Conservation (phyloP, 2,888 invertebrate species). For the Drosophila buzzatii region DNA sequence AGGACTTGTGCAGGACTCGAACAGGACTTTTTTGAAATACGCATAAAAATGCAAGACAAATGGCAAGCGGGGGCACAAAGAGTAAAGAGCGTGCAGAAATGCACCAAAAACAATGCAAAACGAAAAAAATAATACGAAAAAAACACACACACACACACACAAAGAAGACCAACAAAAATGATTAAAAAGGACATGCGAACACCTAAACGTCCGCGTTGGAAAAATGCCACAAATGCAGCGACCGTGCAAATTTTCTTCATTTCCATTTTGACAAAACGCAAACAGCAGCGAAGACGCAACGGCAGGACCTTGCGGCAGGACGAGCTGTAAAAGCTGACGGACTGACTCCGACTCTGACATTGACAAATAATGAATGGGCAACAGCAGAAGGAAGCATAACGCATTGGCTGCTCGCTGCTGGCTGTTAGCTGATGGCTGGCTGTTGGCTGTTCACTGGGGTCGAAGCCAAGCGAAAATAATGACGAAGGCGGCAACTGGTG, state of each 20-base stretch:
- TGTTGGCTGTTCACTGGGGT: background rate
- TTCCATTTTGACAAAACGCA: constrained; percentile 83
- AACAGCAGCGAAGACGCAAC: constrained; percentile 60
- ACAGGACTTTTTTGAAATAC: constrained; percentile 77
- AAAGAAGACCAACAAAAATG: constrained; percentile 57
- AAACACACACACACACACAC: no score
- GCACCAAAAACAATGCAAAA: constrained; percentile 76
- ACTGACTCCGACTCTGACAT: constrained; percentile 82
- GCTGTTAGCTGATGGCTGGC: background rate
- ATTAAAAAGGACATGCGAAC: constrained; percentile 82
- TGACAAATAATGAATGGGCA: constrained; percentile 83
- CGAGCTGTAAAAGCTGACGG: constrained; percentile 71
- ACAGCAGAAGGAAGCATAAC: constrained; percentile 60
- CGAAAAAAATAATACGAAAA: constrained; percentile 34
- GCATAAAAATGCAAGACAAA: constrained; percentile 82
- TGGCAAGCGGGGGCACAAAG: constrained; percentile 54
- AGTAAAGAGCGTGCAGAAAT: constrained; percentile 71
- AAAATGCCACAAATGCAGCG: constrained; percentile 82
- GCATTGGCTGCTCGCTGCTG: constrained; percentile 38
- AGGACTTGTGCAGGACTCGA: constrained; percentile 63
- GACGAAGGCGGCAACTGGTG: constrained; percentile 35
- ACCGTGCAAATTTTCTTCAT: constrained; percentile 83
- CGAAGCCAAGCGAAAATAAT: constrained; percentile 50
- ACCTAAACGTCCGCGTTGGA: constrained; percentile 78
- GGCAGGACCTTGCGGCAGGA: constrained; percentile 15